Base-by-base conservation (phyloP, 2,797 vertebrate species). In the Fistularia tabacaria region DNA sequence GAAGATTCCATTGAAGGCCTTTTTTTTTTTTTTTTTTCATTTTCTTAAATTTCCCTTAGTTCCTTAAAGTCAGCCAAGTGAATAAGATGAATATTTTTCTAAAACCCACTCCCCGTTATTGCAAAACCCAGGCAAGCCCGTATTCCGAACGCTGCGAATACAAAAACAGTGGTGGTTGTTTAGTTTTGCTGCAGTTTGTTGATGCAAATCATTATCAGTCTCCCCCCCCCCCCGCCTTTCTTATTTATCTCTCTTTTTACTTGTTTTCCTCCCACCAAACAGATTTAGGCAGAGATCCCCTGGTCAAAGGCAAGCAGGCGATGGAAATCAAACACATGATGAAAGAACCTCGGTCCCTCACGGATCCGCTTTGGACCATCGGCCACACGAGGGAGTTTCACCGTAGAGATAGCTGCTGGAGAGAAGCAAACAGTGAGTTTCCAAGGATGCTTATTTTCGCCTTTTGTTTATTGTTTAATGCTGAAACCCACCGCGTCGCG, bases 261-360 rank as follows among this genome's bases (percentile, higher is more conserved):
- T 14, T 9, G 7, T 13, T 57, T 57, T 5, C 13, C 0, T 62
- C 49, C 68, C 15, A 73, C 3, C 36, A 1, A 15, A 51, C 1
- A 96, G 94, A 95, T 84, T 80, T 96, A 0, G 91, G 91, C 62
- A 89, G 58, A 66, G 94, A 96, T 65, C 87, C 85, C 14, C 80
- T 96, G 43, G 88, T 96, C 38, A 86, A 56, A 48, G 94, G 92
- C 14, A 93, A 86, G 69, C 94, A 96, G 80, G 93, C 91, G 13
- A 92, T 95, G 76, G 94, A 95, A 82, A 93, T 96, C 73, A 92
- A 90, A 54, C 94, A 96, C 86, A 93, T 92, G 0, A 73, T 96
- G 44, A 94, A 92, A 77, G 94, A 96, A 65, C 86, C 92, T 0
- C 86, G 94, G 7, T 87, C 93, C 3, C 89, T 96, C n/a, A 85